Percentiles rank a stretch among this genome's conserved stretches.
These are phyloP conservation scores for Neodontobutis hainanensis DNA, from an alignment of 2,113 vertebrate species.

Conservation along the genomic window DNA sequence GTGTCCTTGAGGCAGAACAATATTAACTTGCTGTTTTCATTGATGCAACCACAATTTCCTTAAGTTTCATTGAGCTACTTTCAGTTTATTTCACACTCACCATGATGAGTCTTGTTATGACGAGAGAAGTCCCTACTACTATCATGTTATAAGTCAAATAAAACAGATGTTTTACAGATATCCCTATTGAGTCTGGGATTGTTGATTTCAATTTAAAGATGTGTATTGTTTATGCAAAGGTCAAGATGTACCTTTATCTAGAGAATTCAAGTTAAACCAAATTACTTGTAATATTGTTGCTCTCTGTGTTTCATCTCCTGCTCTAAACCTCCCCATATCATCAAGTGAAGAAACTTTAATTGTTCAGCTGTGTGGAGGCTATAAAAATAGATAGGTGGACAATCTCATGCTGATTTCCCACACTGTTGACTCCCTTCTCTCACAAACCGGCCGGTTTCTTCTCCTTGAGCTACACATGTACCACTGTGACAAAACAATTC, in stretches of 20 bases:
- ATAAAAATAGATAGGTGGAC: constrained; percentile 17
- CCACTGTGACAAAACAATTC: constrained; percentile 36
- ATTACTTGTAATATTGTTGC: constrained; percentile 3
- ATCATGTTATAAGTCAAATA: constrained; percentile 9
- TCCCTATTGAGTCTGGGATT: too few relatives aligned
- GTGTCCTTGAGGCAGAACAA: neutral
- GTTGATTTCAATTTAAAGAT: neutral
- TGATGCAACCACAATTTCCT: constrained; percentile 8
- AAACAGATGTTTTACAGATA: neutral
- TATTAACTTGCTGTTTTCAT: neutral
- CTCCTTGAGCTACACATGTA: constrained; percentile 48
- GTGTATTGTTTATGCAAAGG: constrained; percentile 6
- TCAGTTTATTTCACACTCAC: constrained; percentile 10
- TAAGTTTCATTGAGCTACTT: constrained; percentile 6
- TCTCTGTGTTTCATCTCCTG: constrained; percentile 18
- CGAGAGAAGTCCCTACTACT: constrained; percentile 2
- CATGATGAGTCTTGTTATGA: constrained; percentile 19
- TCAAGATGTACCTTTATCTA: constrained; percentile 22
- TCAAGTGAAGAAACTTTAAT: constrained; percentile 24
- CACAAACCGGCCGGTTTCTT: constrained; percentile 18
- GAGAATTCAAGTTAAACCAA: constrained; percentile 16
- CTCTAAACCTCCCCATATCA: constrained; percentile 29
- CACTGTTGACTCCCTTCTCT: constrained; percentile 19
- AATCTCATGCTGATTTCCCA: constrained; percentile 8
- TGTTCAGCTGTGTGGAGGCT: constrained; percentile 35